Evolutionary conservation across 2,888 invertebrate species (phyloP), one percentile per base, ranked within the genome.

Genomic region (Agrochola lota): DNA sequence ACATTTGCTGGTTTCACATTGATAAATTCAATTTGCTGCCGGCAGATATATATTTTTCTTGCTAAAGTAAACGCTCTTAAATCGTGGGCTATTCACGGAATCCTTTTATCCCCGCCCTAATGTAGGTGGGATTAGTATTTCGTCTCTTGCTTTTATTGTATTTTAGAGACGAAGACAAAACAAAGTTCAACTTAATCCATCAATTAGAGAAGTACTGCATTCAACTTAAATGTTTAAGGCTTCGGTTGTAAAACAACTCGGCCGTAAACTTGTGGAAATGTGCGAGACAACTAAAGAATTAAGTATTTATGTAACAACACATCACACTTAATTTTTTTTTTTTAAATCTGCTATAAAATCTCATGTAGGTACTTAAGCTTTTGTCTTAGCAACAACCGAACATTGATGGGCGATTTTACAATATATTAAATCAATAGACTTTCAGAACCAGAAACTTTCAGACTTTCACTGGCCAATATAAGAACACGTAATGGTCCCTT

Each of bases 111-210:
- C 85, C 68, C 71, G 69, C 82, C 82, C 75, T 87, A 87, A 89
- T 87, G 86, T 87, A 82, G 85, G 78, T 80, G 57, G 79, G 85
- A 89, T 90, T 90, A 87, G 84, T 89, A 80, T 85, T 88, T 80
- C 78, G 84, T 79, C 83, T 86, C 85, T 79, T 78, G 80, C 79
- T 89, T 89, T 89, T 86, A 88, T 87, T 90, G 84, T 87, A 85
- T 84, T 90, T 85, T 82, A 80, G 72, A 74, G 84, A 83, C 78
- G 55, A 69, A 87, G 79, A 78, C 85, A 84, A 87, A 85, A 87
- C 83, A 84, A 82, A 88, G 80, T 82, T 85, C 83, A 80, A 81
- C 80, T 83, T 87, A 87, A 86, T 87, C 87, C 87, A 84, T 87
- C 87, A 87, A 87, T 87, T 85, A 87, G 78, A 81, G 77, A 74